Base-by-base conservation (phyloP, 2,113 vertebrate genomes). In the Fukomys damarensis region DNA sequence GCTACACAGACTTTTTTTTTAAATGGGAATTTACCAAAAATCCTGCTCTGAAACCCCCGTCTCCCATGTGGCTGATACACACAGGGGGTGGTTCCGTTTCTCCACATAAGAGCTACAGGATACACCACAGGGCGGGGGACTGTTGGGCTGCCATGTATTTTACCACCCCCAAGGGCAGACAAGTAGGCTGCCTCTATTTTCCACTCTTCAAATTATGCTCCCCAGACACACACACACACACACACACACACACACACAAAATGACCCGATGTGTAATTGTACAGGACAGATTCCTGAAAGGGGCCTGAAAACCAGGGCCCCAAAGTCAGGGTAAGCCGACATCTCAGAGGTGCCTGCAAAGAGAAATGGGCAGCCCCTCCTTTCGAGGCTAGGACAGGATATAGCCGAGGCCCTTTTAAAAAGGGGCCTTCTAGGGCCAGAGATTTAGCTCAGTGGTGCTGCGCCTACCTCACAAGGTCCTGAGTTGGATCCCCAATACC, bases 1-100 rank as follows among this genome's bases (percentile, higher is more conserved):
- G 52, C 56, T 35, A 38, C 0, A 8, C 17, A 80, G 56, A 63
- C 76, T 2, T 66, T 7, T 46, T 35, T 68, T 70, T 68, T 66
- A 59, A 30, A 35, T 17, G 85, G 85, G 74, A 83, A 97, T 89
- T 79, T 89, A 65, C 96, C 82, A 0, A 80, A 91, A 94, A 20
- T 88, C 68, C 95, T 32, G 11, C 59, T n/a, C 56, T 49, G 85
- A 28, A 46, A 20, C 32, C 43, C 76, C 76, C 30, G 2, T 20
- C 38, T 13, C 3, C 3, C 1, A 7, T 0, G 7, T 1, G 10
- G 35, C 38, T 66, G 46, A 11, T 0, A 13, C 0, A 28, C 43
- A 28, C 1, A 2, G 59, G 58, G 58, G 17, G 10, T 10, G 3
- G 49, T 77, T 32, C 54, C 13, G 0, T 4, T 30, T n/a, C 35